A percentile compares a stretch with the other conserved stretches of the same genome.
Evolutionary conservation across 2,888 invertebrate genomes (phyloP).

Genomic region (Metopia argyrocephala): DNA sequence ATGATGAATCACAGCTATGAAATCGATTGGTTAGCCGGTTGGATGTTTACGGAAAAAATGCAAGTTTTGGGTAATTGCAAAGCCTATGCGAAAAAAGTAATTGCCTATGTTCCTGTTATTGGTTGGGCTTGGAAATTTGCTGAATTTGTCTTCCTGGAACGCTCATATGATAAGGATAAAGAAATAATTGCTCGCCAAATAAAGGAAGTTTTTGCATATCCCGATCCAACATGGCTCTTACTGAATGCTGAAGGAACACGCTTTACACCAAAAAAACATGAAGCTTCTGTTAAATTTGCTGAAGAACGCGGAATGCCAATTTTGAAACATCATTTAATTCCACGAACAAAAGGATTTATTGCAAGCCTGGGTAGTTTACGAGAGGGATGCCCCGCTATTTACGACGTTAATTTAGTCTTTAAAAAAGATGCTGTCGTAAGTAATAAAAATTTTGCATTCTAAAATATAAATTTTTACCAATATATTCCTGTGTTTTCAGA

Average conservation of each 20-base stretch:
- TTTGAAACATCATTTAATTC: slow-evolving; percentile 93
- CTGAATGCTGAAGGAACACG: slow-evolving; percentile 96
- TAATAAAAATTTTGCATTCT: too few species aligned
- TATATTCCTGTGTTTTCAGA: slow-evolving; percentile 71
- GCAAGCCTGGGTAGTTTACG: slow-evolving; percentile 90
- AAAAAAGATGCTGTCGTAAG: slow-evolving; percentile 82
- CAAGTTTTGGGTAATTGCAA: slow-evolving; percentile 94
- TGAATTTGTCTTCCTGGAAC: slow-evolving; percentile 95
- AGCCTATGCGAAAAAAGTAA: slow-evolving; percentile 95
- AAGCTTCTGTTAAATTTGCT: slow-evolving; percentile 92
- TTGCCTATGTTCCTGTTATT: slow-evolving; percentile 93
- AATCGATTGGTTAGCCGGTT: slow-evolving; percentile 96
- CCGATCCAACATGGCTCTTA: slow-evolving; percentile 92
- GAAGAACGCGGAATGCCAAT: slow-evolving; percentile 89
- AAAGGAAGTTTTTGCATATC: slow-evolving; percentile 90
- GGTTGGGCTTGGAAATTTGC: slow-evolving; percentile 99
- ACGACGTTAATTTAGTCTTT: slow-evolving; percentile 89
- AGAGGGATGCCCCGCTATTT: slow-evolving; percentile 89
- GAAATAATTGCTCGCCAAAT: slow-evolving; percentile 89
- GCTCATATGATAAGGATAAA: slow-evolving; percentile 94
- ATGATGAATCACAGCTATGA: slow-evolving; percentile 97
- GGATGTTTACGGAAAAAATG: slow-evolving; percentile 92
- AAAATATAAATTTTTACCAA: not conserved
- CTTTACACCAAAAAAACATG: slow-evolving; percentile 91
- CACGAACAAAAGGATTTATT: slow-evolving; percentile 96